Evolutionary conservation across 2,888 invertebrate species (phyloP).

Genomic region (Ecdyonurus torrentis): DNA sequence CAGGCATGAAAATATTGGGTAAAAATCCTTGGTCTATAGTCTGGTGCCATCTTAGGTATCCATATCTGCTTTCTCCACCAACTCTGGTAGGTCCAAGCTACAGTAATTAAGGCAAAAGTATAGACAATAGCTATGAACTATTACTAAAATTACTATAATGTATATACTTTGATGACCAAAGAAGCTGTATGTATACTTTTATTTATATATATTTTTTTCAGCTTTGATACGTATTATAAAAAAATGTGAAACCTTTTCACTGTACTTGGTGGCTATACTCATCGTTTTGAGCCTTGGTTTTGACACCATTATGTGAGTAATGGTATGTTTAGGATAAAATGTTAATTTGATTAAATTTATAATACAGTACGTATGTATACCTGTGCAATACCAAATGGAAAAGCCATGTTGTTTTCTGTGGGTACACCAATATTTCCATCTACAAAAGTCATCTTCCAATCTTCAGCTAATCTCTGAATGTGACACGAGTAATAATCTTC

Average conservation of each 20-base stretch:
- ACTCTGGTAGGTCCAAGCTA: not conserved
- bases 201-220: not conserved
- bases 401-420: not conserved
- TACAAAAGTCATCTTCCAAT: not conserved
- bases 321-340: not conserved
- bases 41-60: not conserved
- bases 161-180: not conserved
- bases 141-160: too few relatives aligned
- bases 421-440: not conserved
- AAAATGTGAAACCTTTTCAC: too few relatives aligned
- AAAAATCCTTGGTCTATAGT: not conserved
- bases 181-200: not conserved
- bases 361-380: not conserved
- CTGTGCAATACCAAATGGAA: constrained; percentile 4
- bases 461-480: not conserved
- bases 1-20: constrained; percentile 2
- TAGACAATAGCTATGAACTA: not conserved
- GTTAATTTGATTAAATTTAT: not conserved
- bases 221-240: not conserved
- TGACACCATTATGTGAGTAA: too few relatives aligned
- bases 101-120: not conserved
- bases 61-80: not conserved
- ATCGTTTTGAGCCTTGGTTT: too few relatives aligned
- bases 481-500: not conserved
- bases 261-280: too few relatives aligned